Conservation (phyloP, 2,888 invertebrate genomes). For the Oxytorus armatus region DNA sequence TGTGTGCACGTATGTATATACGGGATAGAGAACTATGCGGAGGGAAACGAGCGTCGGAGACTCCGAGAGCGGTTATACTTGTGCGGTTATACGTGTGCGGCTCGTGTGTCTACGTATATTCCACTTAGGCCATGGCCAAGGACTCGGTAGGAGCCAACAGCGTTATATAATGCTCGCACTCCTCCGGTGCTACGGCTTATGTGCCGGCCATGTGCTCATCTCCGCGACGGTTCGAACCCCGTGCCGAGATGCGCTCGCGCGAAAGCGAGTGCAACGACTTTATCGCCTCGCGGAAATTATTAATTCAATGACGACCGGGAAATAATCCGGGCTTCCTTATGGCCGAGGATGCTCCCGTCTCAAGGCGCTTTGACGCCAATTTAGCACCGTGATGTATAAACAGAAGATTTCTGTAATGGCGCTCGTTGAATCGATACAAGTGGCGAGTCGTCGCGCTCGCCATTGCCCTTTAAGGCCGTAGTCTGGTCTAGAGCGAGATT, state of each 20-base stretch:
- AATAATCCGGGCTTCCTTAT: constrained; percentile 73
- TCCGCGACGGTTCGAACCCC: constrained; percentile 25
- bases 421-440: constrained; percentile 18
- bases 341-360: constrained; percentile 48
- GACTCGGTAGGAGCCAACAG: constrained; percentile 31
- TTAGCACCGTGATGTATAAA: constrained; percentile 38
- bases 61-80: constrained; percentile 27
- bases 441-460: neutral
- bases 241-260: constrained; percentile 27
- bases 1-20: constrained; percentile 13
- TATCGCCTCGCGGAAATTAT: constrained; percentile 77
- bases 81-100: constrained; percentile 33
- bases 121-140: constrained; percentile 59
- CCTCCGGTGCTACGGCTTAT: neutral
- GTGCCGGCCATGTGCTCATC: constrained; percentile 28
- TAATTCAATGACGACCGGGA: constrained; percentile 75
- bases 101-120: constrained; percentile 67
- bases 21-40: neutral
- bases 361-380: constrained; percentile 42
- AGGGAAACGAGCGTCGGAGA: constrained; percentile 14
- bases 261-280: constrained; percentile 65
- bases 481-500: neutral
- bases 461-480: neutral
- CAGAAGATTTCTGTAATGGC: constrained; percentile 16
- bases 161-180: constrained; percentile 28